Evolutionary conservation across 2,113 vertebrate species (phyloP), one percentile per base, ranked within the genome.

Genomic region (Pithys albifrons): DNA sequence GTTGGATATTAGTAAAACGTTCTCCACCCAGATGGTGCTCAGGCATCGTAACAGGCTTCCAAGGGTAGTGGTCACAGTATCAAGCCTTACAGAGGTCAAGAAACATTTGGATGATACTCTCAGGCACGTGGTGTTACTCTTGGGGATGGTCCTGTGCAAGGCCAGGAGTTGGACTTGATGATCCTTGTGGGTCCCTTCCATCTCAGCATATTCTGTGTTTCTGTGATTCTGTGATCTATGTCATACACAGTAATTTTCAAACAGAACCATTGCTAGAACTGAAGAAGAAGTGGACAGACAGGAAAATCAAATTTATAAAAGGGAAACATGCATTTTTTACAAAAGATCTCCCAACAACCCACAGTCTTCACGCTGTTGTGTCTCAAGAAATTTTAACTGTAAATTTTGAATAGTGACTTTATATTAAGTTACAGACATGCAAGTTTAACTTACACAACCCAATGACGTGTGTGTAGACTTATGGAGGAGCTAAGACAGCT

Each of bases 401-500:
- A 39, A 39, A 39, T 79, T 78, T 73, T 43, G 14, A 84, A 49
- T 24, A 14, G 52, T 28, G 3, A 54, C 3, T 4, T 84, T 39
- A 28, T 74, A 80, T 91, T 55, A 37, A 74, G 51, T 45, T 27
- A 66, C 17, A 67, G 20, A 35, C 12, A 45, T 1, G 6, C 9
- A 69, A 46, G 8, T 33, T 72, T 76, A 65, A 33, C 27, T 24
- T 73, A 28, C 14, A n/a, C 11, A 55, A 37, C 4, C 13, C 48
- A 23, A 4, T 33, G 33, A 6, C 11, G 4, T 66, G 22, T 57
- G 46, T 80, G 45, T 61, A 61, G 59, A 14, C 9, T 89, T 69
- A 23, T 0, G 5, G 46, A 74, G 35, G 43, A 59, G 14, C 24
- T 64, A 41, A 64, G 43, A 31, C 14, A 75, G 39, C 0, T 0